Percentiles rank a stretch among this genome's conserved stretches.
Evolutionary conservation across 1,140 invertebrate species (phyloP).

Genomic region (Lepidurus couesii): DNA sequence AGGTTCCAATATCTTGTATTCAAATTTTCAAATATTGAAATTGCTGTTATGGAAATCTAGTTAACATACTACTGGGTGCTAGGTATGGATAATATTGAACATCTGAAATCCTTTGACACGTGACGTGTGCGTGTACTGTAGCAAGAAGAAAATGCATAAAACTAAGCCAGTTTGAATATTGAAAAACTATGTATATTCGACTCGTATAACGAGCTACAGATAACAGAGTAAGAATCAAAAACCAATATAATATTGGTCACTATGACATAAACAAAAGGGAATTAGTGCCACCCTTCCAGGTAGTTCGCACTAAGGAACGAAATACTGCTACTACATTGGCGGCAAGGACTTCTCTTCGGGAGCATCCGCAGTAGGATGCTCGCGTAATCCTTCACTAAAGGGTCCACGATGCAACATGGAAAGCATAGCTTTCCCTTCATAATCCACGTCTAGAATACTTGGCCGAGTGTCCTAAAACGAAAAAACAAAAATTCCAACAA

Average conservation of each 20-base stretch:
- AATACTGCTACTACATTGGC: not conserved
- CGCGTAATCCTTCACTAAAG: conserved; percentile 30
- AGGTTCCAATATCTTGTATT: not conserved
- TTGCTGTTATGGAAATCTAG: not conserved
- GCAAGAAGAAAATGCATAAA: not conserved
- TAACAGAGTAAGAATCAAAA: not conserved
- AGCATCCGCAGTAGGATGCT: conserved; percentile 28
- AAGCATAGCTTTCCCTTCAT: conserved; percentile 30
- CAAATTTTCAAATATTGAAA: not conserved
- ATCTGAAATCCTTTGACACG: not conserved
- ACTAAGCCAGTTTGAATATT: not conserved
- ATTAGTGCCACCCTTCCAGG: too few relatives aligned
- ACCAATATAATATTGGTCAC: not conserved
- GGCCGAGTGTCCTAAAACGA: conserved; percentile 25
- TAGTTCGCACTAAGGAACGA: not conserved
- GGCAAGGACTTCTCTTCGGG: conserved; percentile 28
- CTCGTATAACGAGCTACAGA: not conserved
- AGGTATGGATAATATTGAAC: not conserved
- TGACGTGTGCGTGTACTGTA: not conserved
- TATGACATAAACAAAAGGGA: too few relatives aligned
- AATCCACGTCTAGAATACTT: conserved; percentile 30
- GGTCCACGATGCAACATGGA: conserved; percentile 31
- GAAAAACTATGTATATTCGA: not conserved
- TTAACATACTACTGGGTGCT: not conserved
- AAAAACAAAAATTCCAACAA: not conserved